These are phyloP conservation scores for Lagopus leucura DNA, from an alignment of 2,113 vertebrate genomes.

Conservation along the genomic window DNA sequence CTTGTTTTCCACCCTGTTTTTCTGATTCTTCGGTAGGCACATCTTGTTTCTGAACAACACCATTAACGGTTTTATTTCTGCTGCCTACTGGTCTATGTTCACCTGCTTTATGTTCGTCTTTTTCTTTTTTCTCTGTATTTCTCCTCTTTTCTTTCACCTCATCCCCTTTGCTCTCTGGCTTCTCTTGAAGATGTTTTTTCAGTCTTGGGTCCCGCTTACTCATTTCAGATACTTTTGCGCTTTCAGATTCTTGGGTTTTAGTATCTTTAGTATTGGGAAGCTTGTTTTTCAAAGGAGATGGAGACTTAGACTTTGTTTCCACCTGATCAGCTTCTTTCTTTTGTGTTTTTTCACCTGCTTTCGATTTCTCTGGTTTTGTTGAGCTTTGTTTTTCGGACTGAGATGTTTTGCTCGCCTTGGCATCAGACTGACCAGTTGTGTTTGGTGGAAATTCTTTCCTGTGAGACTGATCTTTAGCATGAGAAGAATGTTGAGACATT, in stretches of 20 bases:
- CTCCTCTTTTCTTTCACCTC: conserved; percentile 90
- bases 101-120: conserved; percentile 83
- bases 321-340: conserved; percentile 81
- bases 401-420: conserved; percentile 73
- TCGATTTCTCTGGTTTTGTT: conserved; percentile 82
- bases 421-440: conserved; percentile 73
- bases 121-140: conserved; percentile 86
- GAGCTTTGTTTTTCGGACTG: conserved; percentile 78
- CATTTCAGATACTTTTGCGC: conserved; percentile 77
- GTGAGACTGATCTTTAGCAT: conserved; percentile 84
- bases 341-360: conserved; percentile 78
- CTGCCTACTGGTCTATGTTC: conserved; percentile 79
- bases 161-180: conserved; percentile 81
- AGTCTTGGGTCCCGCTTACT: conserved; percentile 91
- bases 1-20: conserved; percentile 81
- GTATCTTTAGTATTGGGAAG: conserved; percentile 72
- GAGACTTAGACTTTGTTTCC: conserved; percentile 89
- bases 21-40: conserved; percentile 74
- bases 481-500: conserved; percentile 69
- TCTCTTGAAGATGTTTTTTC: conserved; percentile 89
- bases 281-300: conserved; percentile 86
- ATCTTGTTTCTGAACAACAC: conserved; percentile 87
- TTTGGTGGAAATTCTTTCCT: conserved; percentile 81
- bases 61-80: conserved; percentile 88
- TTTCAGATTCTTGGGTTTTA: conserved; percentile 82